Conservation (phyloP, 1,140 invertebrate genomes). For the Formica exsecta region DNA sequence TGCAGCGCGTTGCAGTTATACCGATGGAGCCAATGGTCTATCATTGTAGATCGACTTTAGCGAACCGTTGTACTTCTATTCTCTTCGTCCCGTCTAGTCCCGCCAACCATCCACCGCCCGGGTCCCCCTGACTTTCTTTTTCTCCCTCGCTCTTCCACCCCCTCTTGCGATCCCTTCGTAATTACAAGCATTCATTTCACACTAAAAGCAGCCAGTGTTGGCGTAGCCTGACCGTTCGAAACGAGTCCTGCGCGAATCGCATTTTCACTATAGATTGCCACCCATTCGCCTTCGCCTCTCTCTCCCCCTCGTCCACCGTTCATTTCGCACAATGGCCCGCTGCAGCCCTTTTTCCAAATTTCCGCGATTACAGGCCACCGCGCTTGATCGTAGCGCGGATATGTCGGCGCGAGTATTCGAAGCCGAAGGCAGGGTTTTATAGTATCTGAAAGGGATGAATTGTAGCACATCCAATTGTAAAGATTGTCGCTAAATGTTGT, state of each 20-base stretch:
- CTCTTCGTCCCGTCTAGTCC: conserved; percentile 19
- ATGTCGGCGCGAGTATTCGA: background rate
- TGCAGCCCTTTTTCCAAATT: conserved; percentile 73
- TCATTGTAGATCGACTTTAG: conserved; percentile 68
- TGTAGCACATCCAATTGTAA: background rate
- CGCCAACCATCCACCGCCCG: background rate
- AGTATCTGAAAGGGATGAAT: background rate
- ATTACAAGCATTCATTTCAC: conserved; percentile 79
- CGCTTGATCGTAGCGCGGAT: conserved; percentile 7
- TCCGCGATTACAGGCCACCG: conserved; percentile 67
- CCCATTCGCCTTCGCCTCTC: conserved; percentile 49
- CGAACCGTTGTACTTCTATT: conserved; percentile 51
- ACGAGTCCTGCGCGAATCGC: conserved; percentile 76
- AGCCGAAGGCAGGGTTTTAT: background rate
- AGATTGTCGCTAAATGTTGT: background rate
- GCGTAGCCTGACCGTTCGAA: conserved; percentile 64
- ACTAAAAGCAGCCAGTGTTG: conserved; percentile 72
- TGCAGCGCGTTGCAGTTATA: conserved; percentile 40
- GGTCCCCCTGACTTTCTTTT: background rate
- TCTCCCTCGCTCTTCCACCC: background rate
- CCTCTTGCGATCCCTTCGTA: conserved; percentile 63
- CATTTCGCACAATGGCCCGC: conserved; percentile 47
- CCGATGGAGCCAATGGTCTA: conserved; percentile 70
- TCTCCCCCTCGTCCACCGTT: background rate
- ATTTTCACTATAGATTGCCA: conserved; percentile 75